phyloP scores from a whole-genome alignment of 2,888 invertebrate genomes.

The Leuctra nigra region DNA sequence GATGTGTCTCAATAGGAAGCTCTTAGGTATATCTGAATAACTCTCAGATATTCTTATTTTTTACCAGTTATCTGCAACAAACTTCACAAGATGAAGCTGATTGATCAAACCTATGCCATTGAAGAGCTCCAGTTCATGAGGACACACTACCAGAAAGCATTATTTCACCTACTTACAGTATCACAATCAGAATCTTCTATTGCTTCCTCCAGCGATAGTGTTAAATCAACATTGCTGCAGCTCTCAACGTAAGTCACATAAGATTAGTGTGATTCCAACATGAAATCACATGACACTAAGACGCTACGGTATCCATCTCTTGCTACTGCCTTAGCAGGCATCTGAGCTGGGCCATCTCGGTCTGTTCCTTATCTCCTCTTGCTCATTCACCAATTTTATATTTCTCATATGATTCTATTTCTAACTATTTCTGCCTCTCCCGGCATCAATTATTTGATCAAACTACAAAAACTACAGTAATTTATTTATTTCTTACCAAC shows the following conservation, averaged over 20 bases:
- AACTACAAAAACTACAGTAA: too few species aligned
- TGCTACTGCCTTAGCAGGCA: too few species aligned
- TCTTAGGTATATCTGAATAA: too few species aligned
- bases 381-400: too few species aligned
- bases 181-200: constrained; percentile 40
- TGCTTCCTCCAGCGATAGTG: not conserved
- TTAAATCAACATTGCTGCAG: constrained; percentile 12
- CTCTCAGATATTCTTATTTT: not conserved
- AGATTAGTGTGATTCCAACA: not conserved
- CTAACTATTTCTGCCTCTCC: not conserved
- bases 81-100: constrained; percentile 58
- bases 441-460: too few species aligned
- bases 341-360: too few species aligned
- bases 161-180: constrained; percentile 56
- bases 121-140: constrained; percentile 63
- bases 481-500: too few species aligned
- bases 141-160: constrained; percentile 58
- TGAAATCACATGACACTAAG: too few species aligned
- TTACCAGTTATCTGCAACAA: constrained; percentile 55
- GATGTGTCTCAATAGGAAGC: too few species aligned
- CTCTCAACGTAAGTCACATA: constrained; percentile 20
- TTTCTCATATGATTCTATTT: not conserved
- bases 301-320: too few species aligned
- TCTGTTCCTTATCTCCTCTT: too few species aligned
- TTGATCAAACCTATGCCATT: constrained; percentile 62